Base-by-base conservation (phyloP, 2,797 vertebrate species). In the Typhlichthys subterraneus region DNA sequence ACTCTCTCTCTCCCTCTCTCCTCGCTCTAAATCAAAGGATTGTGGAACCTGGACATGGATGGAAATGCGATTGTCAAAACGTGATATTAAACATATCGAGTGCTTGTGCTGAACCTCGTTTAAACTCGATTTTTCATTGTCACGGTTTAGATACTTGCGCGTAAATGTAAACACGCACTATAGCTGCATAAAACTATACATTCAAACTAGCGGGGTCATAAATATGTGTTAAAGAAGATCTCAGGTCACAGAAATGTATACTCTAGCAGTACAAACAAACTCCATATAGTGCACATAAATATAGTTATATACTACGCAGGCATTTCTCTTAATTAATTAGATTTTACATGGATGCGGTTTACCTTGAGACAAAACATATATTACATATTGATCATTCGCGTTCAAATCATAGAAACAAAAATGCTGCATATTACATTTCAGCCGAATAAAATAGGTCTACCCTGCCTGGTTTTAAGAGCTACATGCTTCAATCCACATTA, bases 11-110 rank as follows among this genome's bases (percentile, higher is more conserved):
- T 23, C 23, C 23, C 23, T 23, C 23, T 23, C 23, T 23, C 2
- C 23, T 23, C 63, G 85, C 82, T 88, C 85, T 76, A 87, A 90
- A 89, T 87, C 88, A 88, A 77, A 84, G 84, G 82, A 88, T 90
- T 88, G 86, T 87, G 82, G 84, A 91, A 86, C 76, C 79, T 73
- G 80, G 72, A 82, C 78, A 68, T 67, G 69, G 71, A 79, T 78
- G 70, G 76, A 73, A 77, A 77, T 85, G 66, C 68, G 53, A 51
- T 52, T 45, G 53, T 57, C 57, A 53, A 14, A 56, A 61, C 54
- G 45, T 13, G 29, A 67, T 74, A 76, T 77, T 67, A 80, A 67
- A 83, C 71, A 82, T 49, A 73, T 86, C 57, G 73, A 85, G 81
- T 23, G 3, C 23, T 23, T 80, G 71, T 69, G 67, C 68, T 73